Conservation (phyloP, 1,140 invertebrate genomes). For the Drosophila bocki region DNA sequence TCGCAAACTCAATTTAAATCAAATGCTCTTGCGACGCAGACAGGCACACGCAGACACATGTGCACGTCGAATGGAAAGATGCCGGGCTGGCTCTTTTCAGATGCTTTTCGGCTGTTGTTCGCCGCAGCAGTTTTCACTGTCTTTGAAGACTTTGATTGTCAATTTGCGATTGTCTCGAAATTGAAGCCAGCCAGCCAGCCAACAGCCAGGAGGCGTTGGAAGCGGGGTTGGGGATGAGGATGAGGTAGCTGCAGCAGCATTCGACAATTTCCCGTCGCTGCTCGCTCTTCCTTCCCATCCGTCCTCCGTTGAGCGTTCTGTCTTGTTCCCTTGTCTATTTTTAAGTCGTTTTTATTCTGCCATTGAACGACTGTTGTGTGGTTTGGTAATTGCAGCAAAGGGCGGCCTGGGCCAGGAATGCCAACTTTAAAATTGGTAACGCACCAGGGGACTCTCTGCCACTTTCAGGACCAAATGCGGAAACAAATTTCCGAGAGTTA, state of each 20-base stretch:
- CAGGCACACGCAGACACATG: constrained; percentile 39
- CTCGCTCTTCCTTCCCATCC: neutral
- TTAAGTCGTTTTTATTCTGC: constrained; percentile 81
- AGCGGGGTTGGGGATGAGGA: neutral
- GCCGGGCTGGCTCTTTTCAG: constrained; percentile 69
- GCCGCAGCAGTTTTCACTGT: constrained; percentile 82
- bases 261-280: constrained; percentile 40
- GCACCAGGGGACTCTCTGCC: constrained; percentile 59
- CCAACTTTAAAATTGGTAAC: constrained; percentile 80
- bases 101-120: constrained; percentile 64
- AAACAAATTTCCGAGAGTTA: constrained; percentile 77
- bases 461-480: constrained; percentile 66
- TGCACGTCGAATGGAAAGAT: constrained; percentile 60
- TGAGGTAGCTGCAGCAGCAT: constrained; percentile 47
- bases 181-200: constrained; percentile 65
- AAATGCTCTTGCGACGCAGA: constrained; percentile 79
- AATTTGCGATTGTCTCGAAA: constrained; percentile 84
- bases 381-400: constrained; percentile 79
- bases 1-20: constrained; percentile 83
- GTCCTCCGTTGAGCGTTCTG: constrained; percentile 48
- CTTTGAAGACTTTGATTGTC: constrained; percentile 83
- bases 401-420: constrained; percentile 63
- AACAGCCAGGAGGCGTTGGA: constrained; percentile 11
- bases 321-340: constrained; percentile 78
- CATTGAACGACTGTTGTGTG: constrained; percentile 81